These are phyloP conservation scores for Silurus aristotelis DNA, from an alignment of 2,797 vertebrate genomes.

Conservation along the genomic window DNA sequence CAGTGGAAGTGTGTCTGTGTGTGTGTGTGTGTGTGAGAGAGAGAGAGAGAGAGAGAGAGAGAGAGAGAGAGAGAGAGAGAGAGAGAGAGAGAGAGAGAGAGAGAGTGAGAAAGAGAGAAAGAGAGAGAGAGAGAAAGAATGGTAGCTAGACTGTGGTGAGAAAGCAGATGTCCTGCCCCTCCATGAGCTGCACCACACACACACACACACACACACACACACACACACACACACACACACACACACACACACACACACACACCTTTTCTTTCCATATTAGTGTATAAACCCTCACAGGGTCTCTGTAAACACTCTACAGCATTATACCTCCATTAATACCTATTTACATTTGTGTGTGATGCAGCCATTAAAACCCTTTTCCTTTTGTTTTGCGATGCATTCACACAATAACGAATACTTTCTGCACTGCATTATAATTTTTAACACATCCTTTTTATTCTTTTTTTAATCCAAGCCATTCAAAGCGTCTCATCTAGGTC, in stretches of 20 bases:
- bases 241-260: neutral
- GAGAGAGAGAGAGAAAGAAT: neutral
- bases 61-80: neutral
- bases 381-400: constrained; percentile 21
- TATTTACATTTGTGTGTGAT: constrained; percentile 41
- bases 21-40: constrained; percentile 7
- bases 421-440: constrained; percentile 1
- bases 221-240: neutral
- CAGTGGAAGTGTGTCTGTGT: constrained; percentile 6
- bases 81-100: no score
- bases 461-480: constrained; percentile 41
- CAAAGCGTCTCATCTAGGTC: constrained; percentile 18
- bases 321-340: constrained; percentile 40
- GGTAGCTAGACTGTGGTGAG: constrained; percentile 19
- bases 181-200: constrained; percentile 2
- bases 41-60: neutral
- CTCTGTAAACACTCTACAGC: constrained; percentile 33
- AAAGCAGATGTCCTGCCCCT: constrained; percentile 32
- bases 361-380: constrained; percentile 29
- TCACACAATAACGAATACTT: constrained; percentile 22
- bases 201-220: neutral
- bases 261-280: neutral
- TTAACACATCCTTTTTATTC: constrained; percentile 24
- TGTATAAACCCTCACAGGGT: constrained; percentile 17
- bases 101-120: no score